phyloP scores from a whole-genome alignment of 2,113 vertebrate genomes.

The Thryonomys swinderianus region DNA sequence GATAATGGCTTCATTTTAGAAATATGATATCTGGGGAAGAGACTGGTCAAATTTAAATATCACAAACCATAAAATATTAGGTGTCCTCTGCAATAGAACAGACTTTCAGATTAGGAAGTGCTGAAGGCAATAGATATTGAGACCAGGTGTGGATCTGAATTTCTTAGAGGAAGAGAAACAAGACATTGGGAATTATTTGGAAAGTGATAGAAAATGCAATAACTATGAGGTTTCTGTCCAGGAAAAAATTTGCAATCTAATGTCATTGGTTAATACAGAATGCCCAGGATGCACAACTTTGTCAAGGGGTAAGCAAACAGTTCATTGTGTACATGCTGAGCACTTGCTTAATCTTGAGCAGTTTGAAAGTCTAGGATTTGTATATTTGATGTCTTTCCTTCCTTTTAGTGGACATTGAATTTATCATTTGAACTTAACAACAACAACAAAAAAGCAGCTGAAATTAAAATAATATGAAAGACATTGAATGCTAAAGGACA shows the following conservation, averaged over 20 bases:
- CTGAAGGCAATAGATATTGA: background rate
- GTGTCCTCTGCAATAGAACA: background rate
- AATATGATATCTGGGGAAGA: background rate
- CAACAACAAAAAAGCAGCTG: background rate
- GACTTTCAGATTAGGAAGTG: background rate
- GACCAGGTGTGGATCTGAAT: background rate
- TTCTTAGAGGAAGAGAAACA: background rate
- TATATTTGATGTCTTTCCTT: background rate
- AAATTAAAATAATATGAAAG: conserved; percentile 7
- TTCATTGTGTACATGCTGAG: background rate
- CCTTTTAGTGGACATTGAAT: background rate
- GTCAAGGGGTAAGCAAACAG: background rate
- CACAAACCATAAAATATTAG: background rate
- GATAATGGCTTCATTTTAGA: background rate
- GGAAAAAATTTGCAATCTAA: background rate
- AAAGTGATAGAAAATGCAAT: background rate
- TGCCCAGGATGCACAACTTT: background rate
- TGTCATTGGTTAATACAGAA: background rate
- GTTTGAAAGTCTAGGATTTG: background rate
- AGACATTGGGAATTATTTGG: background rate
- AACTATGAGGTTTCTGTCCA: background rate
- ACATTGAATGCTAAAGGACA: background rate
- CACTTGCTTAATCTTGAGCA: background rate
- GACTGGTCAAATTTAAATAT: background rate
- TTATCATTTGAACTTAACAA: background rate